These are phyloP conservation scores for Rattus rattus DNA, from an alignment of 2,113 vertebrate genomes.

Conservation along the genomic window DNA sequence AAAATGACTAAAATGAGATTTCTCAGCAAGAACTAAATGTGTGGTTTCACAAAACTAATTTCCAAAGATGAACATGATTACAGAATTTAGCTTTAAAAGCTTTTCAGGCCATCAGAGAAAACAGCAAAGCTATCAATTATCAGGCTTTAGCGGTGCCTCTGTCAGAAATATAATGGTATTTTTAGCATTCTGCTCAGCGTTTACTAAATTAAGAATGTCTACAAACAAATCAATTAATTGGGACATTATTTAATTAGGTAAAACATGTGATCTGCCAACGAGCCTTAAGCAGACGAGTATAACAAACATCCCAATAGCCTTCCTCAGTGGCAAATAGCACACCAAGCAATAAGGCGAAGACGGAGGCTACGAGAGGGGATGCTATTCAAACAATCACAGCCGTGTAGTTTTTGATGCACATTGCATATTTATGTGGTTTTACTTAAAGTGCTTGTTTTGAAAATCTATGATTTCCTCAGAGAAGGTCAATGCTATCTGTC, in stretches of 20 bases:
- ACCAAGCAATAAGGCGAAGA: not conserved
- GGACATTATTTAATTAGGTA: conserved; percentile 88
- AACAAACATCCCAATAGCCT: conserved; percentile 63
- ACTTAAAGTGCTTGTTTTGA: conserved; percentile 33
- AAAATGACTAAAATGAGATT: conserved; percentile 89
- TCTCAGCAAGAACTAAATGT: conserved; percentile 89
- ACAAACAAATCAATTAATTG: conserved; percentile 88
- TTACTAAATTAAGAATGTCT: conserved; percentile 88
- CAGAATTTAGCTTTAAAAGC: conserved; percentile 89
- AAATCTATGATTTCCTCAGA: conserved; percentile 27
- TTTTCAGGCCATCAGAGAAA: conserved; percentile 88
- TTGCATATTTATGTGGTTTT: conserved; percentile 51
- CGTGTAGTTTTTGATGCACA: not conserved
- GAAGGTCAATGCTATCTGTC: conserved; percentile 33
- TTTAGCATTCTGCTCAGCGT: conserved; percentile 85
- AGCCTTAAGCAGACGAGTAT: conserved; percentile 81
- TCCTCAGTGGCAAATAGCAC: conserved; percentile 44
- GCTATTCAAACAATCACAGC: conserved; percentile 50
- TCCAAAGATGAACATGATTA: conserved; percentile 87
- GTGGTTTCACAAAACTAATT: conserved; percentile 89
- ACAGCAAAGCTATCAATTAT: conserved; percentile 88
- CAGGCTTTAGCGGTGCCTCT: conserved; percentile 82
- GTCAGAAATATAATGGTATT: conserved; percentile 87
- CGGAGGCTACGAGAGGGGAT: not conserved
- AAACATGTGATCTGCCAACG: conserved; percentile 82